phyloP scores from a whole-genome alignment of 2,888 invertebrate genomes.

The Rhagophthalmus giganteus region DNA sequence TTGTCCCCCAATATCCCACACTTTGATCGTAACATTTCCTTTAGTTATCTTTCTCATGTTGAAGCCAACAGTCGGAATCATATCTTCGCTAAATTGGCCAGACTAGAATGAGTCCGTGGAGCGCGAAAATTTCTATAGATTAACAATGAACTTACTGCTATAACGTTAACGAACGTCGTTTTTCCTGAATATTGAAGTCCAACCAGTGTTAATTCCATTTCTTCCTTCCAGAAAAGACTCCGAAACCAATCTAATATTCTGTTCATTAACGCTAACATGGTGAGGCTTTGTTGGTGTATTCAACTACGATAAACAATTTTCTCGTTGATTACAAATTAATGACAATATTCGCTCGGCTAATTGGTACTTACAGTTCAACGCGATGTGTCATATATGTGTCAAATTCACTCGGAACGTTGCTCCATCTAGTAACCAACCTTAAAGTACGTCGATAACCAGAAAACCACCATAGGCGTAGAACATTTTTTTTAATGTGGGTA shows the following conservation, averaged over 20 bases:
- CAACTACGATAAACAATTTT: too few relatives aligned
- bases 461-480: too few relatives aligned
- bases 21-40: constrained; percentile 99
- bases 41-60: constrained; percentile 99
- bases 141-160: constrained; percentile 98
- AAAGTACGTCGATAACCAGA: too few relatives aligned
- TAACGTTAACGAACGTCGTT: constrained; percentile 99
- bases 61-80: constrained; percentile 99
- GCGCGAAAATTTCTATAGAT: too few relatives aligned
- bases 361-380: constrained; percentile 27
- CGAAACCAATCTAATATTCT: constrained; percentile 99
- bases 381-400: constrained; percentile 29
- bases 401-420: constrained; percentile 3
- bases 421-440: not conserved
- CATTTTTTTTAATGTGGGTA: too few relatives aligned
- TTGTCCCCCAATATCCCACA: constrained; percentile 99
- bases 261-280: constrained; percentile 97
- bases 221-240: constrained; percentile 99
- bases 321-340: too few relatives aligned
- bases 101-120: constrained; percentile 71
- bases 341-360: too few relatives aligned
- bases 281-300: constrained; percentile 42
- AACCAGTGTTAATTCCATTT: constrained; percentile 99
- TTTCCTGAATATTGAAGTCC: constrained; percentile 99
- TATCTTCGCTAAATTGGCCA: constrained; percentile 99